phyloP scores from a whole-genome alignment of 2,113 vertebrate species.

The Martes martes region DNA sequence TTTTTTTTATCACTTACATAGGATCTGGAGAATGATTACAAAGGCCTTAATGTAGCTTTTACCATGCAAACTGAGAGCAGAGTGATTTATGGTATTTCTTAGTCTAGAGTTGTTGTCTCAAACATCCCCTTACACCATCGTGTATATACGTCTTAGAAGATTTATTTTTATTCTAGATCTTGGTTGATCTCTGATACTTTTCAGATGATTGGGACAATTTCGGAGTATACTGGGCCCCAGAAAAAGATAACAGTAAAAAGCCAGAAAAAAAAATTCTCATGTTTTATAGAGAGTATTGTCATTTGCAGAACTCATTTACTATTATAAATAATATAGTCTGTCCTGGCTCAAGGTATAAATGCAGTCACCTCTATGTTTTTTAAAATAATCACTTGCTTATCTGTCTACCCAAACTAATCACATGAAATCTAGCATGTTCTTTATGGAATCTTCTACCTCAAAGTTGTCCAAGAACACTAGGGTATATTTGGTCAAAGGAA shows the following conservation, averaged over 20 bases:
- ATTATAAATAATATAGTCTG: background rate
- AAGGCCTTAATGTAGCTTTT: background rate
- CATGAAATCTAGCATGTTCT: background rate
- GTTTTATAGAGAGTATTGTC: background rate
- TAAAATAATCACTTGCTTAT: constrained; percentile 4
- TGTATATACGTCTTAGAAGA: background rate
- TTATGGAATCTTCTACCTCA: background rate
- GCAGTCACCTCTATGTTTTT: background rate
- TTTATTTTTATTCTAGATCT: background rate
- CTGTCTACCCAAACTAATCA: background rate
- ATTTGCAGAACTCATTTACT: background rate
- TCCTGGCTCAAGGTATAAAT: background rate
- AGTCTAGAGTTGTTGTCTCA: background rate
- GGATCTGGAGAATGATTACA: background rate
- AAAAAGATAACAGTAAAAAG: background rate
- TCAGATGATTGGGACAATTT: background rate
- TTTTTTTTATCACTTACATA: background rate
- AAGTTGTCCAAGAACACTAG: background rate
- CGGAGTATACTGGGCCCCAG: background rate
- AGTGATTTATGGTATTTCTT: background rate
- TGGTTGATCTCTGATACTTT: background rate
- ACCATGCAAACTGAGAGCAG: background rate
- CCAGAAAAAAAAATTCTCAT: background rate
- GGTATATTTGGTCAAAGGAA: background rate
- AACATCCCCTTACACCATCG: background rate